phyloP scores from a whole-genome alignment of 2,113 vertebrate genomes.

The Melanocharis versteri region DNA sequence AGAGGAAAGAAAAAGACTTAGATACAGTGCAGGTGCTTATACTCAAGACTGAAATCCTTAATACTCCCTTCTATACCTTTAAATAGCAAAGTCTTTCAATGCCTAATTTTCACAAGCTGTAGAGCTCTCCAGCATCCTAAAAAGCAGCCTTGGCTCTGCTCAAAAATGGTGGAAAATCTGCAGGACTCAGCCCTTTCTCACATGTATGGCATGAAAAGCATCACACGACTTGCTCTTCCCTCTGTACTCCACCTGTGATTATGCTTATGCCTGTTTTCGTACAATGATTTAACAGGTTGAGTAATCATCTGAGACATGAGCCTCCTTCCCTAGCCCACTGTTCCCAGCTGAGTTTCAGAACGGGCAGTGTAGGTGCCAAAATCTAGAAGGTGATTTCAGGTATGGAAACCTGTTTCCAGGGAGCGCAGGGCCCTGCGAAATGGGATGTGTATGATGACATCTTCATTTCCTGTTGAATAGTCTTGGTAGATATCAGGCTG shows the following conservation, averaged over 20 bases:
- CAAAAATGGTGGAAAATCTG: not conserved
- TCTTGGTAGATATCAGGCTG: not conserved
- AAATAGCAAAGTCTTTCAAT: not conserved
- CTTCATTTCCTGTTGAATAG: not conserved
- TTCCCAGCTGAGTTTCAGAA: not conserved
- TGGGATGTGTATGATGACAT: not conserved
- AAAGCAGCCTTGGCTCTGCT: not conserved
- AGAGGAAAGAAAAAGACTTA: not conserved
- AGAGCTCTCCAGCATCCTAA: not conserved
- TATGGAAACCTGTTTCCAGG: not conserved
- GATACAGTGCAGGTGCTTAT: not conserved
- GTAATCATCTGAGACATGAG: not conserved
- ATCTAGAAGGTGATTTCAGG: not conserved
- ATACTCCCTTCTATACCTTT: not conserved
- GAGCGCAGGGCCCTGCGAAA: not conserved
- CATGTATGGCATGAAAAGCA: rapidly evolving
- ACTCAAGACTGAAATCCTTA: not conserved
- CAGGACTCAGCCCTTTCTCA: not conserved
- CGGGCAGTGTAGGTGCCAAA: not conserved
- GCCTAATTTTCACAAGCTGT: not conserved
- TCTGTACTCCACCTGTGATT: not conserved
- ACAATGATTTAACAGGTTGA: not conserved
- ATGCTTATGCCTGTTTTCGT: not conserved
- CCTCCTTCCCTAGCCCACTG: not conserved
- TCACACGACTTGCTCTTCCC: not conserved